Conservation (phyloP, 2,797 vertebrate genomes). For the Cirrhinus molitorella region DNA sequence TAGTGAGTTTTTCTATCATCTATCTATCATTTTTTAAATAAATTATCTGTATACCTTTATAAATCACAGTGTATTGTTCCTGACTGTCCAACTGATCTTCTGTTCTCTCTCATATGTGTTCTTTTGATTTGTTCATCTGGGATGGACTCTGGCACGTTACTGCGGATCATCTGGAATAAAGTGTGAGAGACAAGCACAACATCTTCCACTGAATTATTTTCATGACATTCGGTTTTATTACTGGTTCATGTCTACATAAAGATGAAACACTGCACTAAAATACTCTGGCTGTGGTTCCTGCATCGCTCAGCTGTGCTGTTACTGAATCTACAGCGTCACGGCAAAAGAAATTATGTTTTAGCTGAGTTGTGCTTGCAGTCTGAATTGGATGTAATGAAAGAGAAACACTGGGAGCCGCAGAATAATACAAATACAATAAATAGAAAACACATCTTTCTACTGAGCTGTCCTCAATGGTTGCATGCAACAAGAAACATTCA, state of each 20-base stretch:
- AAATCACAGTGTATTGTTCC: neutral
- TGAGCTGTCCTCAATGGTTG: neutral
- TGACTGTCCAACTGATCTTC: neutral
- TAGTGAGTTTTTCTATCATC: neutral
- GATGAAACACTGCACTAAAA: neutral
- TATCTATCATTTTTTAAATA: neutral
- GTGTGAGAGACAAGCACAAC: neutral
- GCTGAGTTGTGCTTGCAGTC: constrained; percentile 9
- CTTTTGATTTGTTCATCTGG: neutral
- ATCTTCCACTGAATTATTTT: neutral
- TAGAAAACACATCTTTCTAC: neutral
- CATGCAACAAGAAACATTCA: neutral
- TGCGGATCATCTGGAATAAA: neutral
- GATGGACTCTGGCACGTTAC: neutral
- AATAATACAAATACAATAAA: constrained; percentile 22
- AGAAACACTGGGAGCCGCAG: constrained; percentile 14
- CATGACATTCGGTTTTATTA: neutral
- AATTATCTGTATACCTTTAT: neutral
- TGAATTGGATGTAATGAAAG: constrained; percentile 26
- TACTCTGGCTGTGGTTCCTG: neutral
- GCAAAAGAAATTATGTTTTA: neutral
- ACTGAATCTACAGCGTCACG: neutral
- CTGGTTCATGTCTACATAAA: neutral
- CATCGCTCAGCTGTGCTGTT: neutral
- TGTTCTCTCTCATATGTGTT: neutral